A percentile compares a stretch with the other conserved stretches of the same genome.
Evolutionary conservation across 2,113 vertebrate genomes (phyloP).

Genomic region (Chloebia gouldiae): DNA sequence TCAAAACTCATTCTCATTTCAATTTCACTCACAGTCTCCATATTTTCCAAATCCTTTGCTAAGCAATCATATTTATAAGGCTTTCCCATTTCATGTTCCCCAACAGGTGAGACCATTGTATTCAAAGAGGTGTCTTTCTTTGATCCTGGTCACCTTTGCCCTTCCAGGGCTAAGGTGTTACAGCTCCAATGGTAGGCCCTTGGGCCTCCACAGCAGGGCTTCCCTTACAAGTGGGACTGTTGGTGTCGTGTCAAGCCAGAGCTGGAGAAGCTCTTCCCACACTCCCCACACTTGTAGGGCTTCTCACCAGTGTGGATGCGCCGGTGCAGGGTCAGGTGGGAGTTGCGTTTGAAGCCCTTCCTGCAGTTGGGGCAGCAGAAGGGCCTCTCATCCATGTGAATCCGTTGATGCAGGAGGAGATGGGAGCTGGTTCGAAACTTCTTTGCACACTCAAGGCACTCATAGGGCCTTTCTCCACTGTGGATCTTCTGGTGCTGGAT

Average conservation of each 20-base stretch:
- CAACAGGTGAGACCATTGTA: not conserved
- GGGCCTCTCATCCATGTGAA: not conserved
- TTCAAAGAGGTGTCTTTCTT: not conserved
- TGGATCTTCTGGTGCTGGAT: not conserved
- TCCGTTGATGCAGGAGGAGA: not conserved
- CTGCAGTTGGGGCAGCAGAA: not conserved
- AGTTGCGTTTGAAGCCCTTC: not conserved
- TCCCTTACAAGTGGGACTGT: not conserved
- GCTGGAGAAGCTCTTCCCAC: not conserved
- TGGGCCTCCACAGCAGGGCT: not conserved
- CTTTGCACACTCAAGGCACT: not conserved
- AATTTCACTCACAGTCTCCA: too few relatives aligned
- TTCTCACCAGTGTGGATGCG: not conserved
- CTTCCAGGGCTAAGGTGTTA: not conserved
- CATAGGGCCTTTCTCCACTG: not conserved
- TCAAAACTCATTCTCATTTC: too few relatives aligned
- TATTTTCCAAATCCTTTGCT: too few relatives aligned
- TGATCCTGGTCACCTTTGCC: not conserved
- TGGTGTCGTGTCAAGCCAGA: not conserved
- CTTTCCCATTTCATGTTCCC: too few relatives aligned
- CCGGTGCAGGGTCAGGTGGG: not conserved
- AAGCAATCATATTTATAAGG: too few relatives aligned
- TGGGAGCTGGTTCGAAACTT: not conserved
- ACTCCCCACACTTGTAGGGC: fast-evolving
- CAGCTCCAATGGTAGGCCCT: not conserved